Evolutionary conservation across 2,797 vertebrate genomes (phyloP), one percentile per base, ranked within the genome.

Genomic region (Bradypodion pumilum): DNA sequence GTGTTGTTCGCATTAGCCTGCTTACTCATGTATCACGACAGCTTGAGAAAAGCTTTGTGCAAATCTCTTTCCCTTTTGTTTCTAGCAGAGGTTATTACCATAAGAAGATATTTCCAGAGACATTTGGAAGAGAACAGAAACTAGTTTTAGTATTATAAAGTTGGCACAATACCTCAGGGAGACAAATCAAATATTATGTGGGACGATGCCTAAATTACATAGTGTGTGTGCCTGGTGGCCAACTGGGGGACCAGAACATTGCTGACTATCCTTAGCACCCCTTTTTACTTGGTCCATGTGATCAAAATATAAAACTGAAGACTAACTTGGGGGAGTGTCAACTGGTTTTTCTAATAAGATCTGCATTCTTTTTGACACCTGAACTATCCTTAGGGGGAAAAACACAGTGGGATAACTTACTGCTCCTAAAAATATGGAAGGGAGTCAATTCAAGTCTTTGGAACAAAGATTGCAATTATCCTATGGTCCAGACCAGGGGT

Each of bases 81-180:
- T 69, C 85, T 84, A 69, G 77, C 49, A 77, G 66, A 69, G 13
- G 0, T 0, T 59, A 21, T 0, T 56, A 21, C 78, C 89, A 84
- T 75, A 9, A 37, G 76, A 89, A 85, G 86, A 44, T 74, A 74
- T 6, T 52, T 72, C 29, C 16, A 86, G 72, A 40, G 16, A 65
- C 16, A 0, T 49, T 94, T 86, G 72, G 68, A 85, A 86, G 10
- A 74, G 46, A 86, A 87, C 44, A 81, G 78, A 92, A 93, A 85
- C 8, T 78, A 65, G 75, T 59, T 46, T 78, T 16, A 76, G 83
- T 90, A 62, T 52, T 86, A n/a, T 1, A 59, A 68, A 82, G 85
- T 82, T 83, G 74, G 35, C 73, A 83, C 35, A 85, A 46, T 60
- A 76, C 0, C 0, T 59, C 23, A 29, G 42, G 37, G n/a, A 40